Conservation (phyloP, 1,140 invertebrate genomes). For the Megalonaias nervosa region DNA sequence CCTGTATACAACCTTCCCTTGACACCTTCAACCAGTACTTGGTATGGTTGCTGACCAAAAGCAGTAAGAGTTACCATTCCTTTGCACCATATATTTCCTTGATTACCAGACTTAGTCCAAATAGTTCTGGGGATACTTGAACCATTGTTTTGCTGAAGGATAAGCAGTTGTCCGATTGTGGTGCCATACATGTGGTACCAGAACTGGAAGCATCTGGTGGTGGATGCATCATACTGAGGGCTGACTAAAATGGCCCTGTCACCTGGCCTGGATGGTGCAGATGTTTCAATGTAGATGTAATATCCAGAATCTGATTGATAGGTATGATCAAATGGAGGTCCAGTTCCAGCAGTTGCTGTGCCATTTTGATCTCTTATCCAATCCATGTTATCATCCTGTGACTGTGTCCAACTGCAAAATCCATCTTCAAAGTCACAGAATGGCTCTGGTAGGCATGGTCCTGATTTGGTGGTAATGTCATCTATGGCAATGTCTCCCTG, state of each 20-base stretch:
- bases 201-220: conserved; percentile 72
- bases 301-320: conserved; percentile 57
- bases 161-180: conserved; percentile 58
- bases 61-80: conserved; percentile 37
- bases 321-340: conserved; percentile 84
- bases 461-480: conserved; percentile 66
- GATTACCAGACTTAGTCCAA: conserved; percentile 76
- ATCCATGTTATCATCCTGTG: conserved; percentile 55
- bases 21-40: conserved; percentile 56
- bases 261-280: conserved; percentile 43
- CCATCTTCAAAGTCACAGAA: conserved; percentile 60
- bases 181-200: conserved; percentile 85
- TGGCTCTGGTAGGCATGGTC: conserved; percentile 45
- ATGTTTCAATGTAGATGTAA: conserved; percentile 64
- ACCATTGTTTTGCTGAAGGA: conserved; percentile 46
- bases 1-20: conserved; percentile 49
- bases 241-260: conserved; percentile 50
- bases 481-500: conserved; percentile 65
- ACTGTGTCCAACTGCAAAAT: conserved; percentile 59
- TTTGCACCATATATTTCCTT: conserved; percentile 80
- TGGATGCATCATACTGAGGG: conserved; percentile 25
- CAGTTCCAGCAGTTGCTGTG: conserved; percentile 77
- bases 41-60: conserved; percentile 39
- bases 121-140: conserved; percentile 14
- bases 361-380: conserved; percentile 57